Base-by-base conservation (phyloP, 2,797 vertebrate genomes). In the Eospalax fontanierii region DNA sequence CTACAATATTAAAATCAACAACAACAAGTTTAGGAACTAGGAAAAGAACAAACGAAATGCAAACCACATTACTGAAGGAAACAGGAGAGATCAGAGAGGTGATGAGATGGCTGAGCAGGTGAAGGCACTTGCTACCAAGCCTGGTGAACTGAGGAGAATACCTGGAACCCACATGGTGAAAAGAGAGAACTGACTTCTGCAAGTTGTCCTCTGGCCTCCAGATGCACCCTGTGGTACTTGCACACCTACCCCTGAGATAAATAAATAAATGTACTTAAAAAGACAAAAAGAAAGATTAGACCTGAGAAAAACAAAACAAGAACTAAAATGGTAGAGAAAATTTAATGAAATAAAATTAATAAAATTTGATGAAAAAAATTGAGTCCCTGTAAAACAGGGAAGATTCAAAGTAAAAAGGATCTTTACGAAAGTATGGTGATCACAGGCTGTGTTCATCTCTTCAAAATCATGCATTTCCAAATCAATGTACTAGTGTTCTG, bases 401-500 rank as follows among this genome's bases (percentile, higher is more conserved):
- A 84, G 63, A 50, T 50, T 84, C 19, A 68, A 68, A 68, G 50
- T 24, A 73, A 90, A 89, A 24, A 5, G 14, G 24, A 3, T 81
- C 18, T 43, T 15, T 11, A 61, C 70, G 50, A 71, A 40, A 33
- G 24, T 43, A 59, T 11, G 10, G 46, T 80, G 21, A 68, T 24
- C 50, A 71, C 35, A 59, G 50, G 65, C 28, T 43, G n/a, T n/a
- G n/a, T n/a, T n/a, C n/a, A n/a, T n/a, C n/a, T n/a, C n/a, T n/a
- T n/a, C n/a, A n/a, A n/a, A n/a, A 24, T 70, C 26, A 70, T 4
- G 7, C 30, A 86, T 95, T 84, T 30, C 80, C 38, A 79, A 90
- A 95, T 81, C 70, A 14, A 57, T 57, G 40, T 18, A 61, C 50
- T 88, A 43, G 22, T 89, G 73, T 91, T 84, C 90, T 54, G 1